These are phyloP conservation scores for Drosophila elegans DNA, from an alignment of 1,140 invertebrate species.

Conservation along the genomic window DNA sequence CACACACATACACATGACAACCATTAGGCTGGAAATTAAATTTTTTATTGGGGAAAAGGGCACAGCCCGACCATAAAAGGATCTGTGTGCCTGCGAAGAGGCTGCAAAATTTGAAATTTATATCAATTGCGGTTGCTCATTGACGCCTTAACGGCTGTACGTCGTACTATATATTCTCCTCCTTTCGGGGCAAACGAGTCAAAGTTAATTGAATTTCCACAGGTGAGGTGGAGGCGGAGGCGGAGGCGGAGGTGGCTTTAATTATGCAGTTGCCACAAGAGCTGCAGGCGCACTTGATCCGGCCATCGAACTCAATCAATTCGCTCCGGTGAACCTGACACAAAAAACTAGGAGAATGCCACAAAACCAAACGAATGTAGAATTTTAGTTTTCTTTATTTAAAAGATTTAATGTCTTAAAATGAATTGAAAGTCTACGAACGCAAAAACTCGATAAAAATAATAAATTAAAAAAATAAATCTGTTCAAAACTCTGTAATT, in stretches of 20 bases:
- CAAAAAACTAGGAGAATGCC: background rate
- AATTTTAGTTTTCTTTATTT: no score
- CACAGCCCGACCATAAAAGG: slow-evolving; percentile 10
- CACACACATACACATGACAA: slow-evolving; percentile 58
- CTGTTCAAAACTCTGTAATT: no score
- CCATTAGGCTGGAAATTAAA: slow-evolving; percentile 75
- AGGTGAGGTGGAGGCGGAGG: background rate
- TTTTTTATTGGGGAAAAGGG: slow-evolving; percentile 58
- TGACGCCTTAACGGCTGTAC: slow-evolving; percentile 27
- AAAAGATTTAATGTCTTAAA: no score
- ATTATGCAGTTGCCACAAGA: slow-evolving; percentile 31
- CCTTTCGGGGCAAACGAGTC: background rate
- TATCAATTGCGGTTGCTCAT: slow-evolving; percentile 55
- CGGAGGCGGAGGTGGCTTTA: slow-evolving; percentile 13
- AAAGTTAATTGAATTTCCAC: slow-evolving; percentile 53
- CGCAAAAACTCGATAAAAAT: no score
- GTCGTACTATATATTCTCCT: background rate
- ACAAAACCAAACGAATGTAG: no score
- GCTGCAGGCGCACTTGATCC: slow-evolving; percentile 1
- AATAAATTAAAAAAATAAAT: no score
- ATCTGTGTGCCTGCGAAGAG: slow-evolving; percentile 1
- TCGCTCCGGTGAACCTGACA: background rate
- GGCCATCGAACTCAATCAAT: slow-evolving; percentile 17
- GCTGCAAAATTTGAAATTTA: slow-evolving; percentile 55
- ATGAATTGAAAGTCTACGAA: no score